Evolutionary conservation across 2,888 invertebrate genomes (phyloP), one percentile per base, ranked within the genome.

Genomic region (Omphaloscelis lunosa): DNA sequence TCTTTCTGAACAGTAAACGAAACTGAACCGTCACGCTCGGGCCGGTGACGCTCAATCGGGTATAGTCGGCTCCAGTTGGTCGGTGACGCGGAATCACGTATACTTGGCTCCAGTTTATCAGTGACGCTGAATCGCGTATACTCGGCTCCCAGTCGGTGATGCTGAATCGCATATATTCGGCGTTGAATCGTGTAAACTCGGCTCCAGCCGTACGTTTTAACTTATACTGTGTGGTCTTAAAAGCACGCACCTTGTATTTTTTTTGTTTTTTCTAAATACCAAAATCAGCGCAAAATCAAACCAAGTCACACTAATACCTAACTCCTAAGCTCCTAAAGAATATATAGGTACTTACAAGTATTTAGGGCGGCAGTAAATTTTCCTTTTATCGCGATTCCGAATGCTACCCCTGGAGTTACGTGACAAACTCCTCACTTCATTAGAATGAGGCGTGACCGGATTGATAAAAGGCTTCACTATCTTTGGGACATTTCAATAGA

Each of bases 401-500:
- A 94, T 93, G 93, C 93, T 93, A 93, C 93, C 93, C 92, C 88
- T 58, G 83, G 88, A 91, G 93, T 94, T 93, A 93, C 93, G 94
- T 95, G 95, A 95, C 95, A 95, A 95, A 95, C 92, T 93, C 91
- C 92, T 93, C 94, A 93, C 93, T 95, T 95, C 94, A 95, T 95
- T 95, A 95, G 89, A 89, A 88, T 87, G 88, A 85, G 87, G 90
- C 95, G 95, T 95, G 95, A 94, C 94, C 88, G 90, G 93, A 93
- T 93, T 95, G 92, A 91, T 93, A 94, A 94, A 93, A 93, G 88
- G 90, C 91, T 84, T 75, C 85, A 89, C 89, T 92, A 90, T 91
- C 88, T 89, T 82, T 82, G 84, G 81, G 87, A 86, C 86, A 86
- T 89, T 91, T 90, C 90, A 92, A 92, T 91, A 88, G 90, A 89